phyloP scores from a whole-genome alignment of 2,113 vertebrate genomes.

The Hoplias malabaricus region DNA sequence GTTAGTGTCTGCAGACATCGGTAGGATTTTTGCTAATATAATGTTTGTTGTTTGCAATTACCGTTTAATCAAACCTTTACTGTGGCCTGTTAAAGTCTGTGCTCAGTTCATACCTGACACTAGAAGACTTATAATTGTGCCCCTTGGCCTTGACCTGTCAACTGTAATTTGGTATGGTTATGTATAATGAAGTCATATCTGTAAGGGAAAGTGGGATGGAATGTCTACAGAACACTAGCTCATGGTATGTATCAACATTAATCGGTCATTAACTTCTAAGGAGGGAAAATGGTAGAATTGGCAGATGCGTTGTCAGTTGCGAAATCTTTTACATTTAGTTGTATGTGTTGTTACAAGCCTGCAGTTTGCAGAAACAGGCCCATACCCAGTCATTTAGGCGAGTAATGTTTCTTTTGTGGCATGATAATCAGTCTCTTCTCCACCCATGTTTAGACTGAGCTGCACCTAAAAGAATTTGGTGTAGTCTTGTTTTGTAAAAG shows the following conservation, averaged over 20 bases:
- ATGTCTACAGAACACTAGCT: neutral
- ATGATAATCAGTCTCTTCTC: conserved; percentile 2
- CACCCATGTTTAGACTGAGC: conserved; percentile 14
- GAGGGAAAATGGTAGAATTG: neutral
- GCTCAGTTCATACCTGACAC: neutral
- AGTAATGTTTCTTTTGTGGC: neutral
- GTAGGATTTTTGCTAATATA: neutral
- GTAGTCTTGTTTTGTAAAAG: neutral
- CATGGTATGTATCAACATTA: neutral
- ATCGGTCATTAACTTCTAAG: neutral
- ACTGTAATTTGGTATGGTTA: too few species aligned
- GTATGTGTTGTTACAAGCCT: conserved; percentile 9
- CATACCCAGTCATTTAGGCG: neutral
- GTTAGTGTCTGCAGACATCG: too few species aligned
- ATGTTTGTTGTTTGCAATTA: neutral
- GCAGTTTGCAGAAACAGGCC: neutral
- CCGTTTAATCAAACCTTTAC: neutral
- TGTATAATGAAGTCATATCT: neutral
- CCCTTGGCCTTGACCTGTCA: neutral
- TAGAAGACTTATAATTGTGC: neutral
- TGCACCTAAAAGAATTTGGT: conserved; percentile 14
- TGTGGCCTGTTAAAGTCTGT: neutral
- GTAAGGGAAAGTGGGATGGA: neutral
- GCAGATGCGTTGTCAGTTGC: neutral
- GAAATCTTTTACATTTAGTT: neutral